Percentiles rank a stretch among this genome's conserved stretches.
Evolutionary conservation across 2,113 vertebrate species (phyloP).

Genomic region (Penelope pileata): DNA sequence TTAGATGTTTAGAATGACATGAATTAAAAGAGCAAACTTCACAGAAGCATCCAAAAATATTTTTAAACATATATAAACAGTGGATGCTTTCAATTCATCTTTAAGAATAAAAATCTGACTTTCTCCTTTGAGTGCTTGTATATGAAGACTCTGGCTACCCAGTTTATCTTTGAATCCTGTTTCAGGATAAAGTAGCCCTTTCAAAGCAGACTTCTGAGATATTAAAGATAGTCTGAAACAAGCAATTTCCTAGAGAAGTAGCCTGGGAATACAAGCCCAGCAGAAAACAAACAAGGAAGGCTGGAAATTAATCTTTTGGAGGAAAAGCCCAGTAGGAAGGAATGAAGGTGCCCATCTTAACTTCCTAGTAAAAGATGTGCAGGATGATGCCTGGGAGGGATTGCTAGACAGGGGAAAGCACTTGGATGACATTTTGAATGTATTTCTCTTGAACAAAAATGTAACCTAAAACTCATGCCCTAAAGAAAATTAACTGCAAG

Average conservation of each 20-base stretch:
- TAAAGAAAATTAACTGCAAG: constrained; percentile 22
- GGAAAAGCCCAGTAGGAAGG: constrained; percentile 32
- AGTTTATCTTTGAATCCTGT: constrained; percentile 7
- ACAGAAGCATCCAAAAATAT: neutral
- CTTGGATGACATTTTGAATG: constrained; percentile 54
- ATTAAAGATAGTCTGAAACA: constrained; percentile 13
- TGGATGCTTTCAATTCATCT: neutral
- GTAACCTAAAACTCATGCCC: constrained; percentile 50
- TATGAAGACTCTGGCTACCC: neutral
- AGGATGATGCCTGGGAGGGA: constrained; percentile 31
- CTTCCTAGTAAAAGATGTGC: constrained; percentile 11
- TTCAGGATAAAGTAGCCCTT: neutral
- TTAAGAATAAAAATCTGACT: neutral
- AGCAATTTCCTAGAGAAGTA: constrained; percentile 11
- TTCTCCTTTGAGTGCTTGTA: neutral
- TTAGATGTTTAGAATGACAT: neutral
- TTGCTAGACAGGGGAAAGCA: constrained; percentile 23
- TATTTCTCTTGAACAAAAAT: constrained; percentile 46
- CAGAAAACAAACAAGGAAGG: constrained; percentile 21
- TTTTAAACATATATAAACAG: neutral
- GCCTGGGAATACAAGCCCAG: constrained; percentile 8
- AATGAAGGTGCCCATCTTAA: constrained; percentile 48
- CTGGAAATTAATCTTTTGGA: constrained; percentile 51
- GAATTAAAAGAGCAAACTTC: neutral
- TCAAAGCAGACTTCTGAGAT: constrained; percentile 24